These are phyloP conservation scores for Oreochromis grahami DNA, from an alignment of 2,797 vertebrate species.

Conservation along the genomic window DNA sequence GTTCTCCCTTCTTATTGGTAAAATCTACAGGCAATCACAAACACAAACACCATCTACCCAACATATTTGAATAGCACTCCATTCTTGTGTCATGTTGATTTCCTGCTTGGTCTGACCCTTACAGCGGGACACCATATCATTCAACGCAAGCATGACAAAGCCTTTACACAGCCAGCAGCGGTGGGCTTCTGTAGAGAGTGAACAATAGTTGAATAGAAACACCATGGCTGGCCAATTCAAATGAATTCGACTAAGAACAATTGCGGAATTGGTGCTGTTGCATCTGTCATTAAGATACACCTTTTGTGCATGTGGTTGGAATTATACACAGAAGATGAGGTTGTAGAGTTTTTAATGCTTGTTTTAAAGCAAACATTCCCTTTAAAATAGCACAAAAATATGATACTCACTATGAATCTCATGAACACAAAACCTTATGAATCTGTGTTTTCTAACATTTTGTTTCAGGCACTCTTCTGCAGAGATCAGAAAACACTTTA, in stretches of 20 bases:
- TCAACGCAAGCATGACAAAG: slow-evolving; percentile 45
- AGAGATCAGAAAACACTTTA: slow-evolving; percentile 65
- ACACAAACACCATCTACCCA: slow-evolving; percentile 1
- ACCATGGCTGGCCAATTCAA: slow-evolving; percentile 40
- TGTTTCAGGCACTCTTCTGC: slow-evolving; percentile 66
- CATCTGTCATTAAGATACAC: slow-evolving; percentile 20
- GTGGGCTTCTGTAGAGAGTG: slow-evolving; percentile 23
- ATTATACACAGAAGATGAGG: not conserved
- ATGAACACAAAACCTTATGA: not conserved
- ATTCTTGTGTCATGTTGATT: slow-evolving; percentile 62
- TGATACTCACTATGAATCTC: not conserved
- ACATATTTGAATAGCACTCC: slow-evolving; percentile 37
- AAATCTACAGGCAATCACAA: not conserved
- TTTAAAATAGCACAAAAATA: not conserved
- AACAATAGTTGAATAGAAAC: slow-evolving; percentile 62
- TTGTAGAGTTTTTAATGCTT: not conserved
- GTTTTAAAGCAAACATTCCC: not conserved
- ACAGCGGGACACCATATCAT: slow-evolving; percentile 43
- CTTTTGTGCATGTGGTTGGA: not conserved
- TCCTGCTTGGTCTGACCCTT: slow-evolving; percentile 52
- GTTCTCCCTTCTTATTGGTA: not conserved
- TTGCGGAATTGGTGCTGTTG: slow-evolving; percentile 19
- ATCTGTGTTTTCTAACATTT: slow-evolving; percentile 7
- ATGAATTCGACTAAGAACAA: slow-evolving; percentile 32
- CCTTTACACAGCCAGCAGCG: slow-evolving; percentile 32